Base-by-base conservation (phyloP, 2,797 vertebrate species). In the Lophotriccus pileatus region DNA sequence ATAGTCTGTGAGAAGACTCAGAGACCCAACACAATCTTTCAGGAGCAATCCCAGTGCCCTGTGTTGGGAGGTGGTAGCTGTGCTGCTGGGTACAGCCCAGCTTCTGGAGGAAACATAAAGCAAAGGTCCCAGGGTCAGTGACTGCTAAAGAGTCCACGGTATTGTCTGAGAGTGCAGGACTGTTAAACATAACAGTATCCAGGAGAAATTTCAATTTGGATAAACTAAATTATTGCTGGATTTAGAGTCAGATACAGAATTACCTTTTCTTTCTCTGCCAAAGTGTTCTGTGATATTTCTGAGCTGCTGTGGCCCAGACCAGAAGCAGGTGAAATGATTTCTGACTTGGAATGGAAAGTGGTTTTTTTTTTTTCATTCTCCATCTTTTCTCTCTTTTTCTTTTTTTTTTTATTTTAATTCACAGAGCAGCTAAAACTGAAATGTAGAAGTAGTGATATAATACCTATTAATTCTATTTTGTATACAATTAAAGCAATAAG, bases 31-130 rank as follows among this genome's bases (percentile, higher is more conserved):
- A 6, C 17, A 43, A 3, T 4, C 22, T 15, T 14, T 17, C 25
- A 8, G 87, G 17, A 63, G 34, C 28, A 36, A 18, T 12, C 9
- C 20, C 47, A 12, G 49, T 4, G 64, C 32, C 56, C 44, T 1
- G 1, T 6, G 47, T 0, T 1, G 44, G 21, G 34, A 17, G 8
- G 32, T 25, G 9, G 32, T 9, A 1, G 23, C 30, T 11, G 22
- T 25, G 32, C 37, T 1, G 1, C 39, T 20, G 6, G 37, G 14
- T 11, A 72, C 16, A 72, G 58, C 37, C 39, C 22, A 22, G 28
- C 46, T 46, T 22, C 43, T 13, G 32, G 5, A 9, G n/a, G 16
- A 44, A 43, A 20, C 20, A 13, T 7, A 34, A 4, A 58, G 56
- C 34, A 58, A 21, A 20, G 46, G 53, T 39, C 30, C 55, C 28